These are phyloP conservation scores for Eremophila alpestris DNA, from an alignment of 2,797 vertebrate genomes.

Conservation along the genomic window DNA sequence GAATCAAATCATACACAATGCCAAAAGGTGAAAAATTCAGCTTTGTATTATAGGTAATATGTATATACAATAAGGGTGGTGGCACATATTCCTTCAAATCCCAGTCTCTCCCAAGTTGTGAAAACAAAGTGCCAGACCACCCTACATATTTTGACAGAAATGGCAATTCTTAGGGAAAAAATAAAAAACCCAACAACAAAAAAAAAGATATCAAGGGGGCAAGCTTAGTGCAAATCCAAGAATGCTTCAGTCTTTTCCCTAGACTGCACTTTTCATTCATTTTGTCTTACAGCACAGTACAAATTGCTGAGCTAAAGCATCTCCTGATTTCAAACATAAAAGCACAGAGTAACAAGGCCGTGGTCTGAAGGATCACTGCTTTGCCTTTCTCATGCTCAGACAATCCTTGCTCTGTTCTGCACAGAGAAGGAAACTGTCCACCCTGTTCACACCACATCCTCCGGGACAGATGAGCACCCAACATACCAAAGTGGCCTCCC, in stretches of 20 bases:
- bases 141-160: not conserved
- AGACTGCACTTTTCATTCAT: not conserved
- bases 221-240: not conserved
- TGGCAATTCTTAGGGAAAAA: not conserved
- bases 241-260: slow-evolving; percentile 4
- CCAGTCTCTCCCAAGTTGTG: not conserved
- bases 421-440: slow-evolving; percentile 27
- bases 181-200: not conserved
- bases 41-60: rapidly evolving
- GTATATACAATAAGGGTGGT: not conserved
- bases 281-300: slow-evolving; percentile 14
- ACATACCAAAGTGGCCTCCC: not conserved
- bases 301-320: slow-evolving; percentile 25
- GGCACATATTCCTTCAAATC: not conserved
- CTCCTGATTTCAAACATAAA: slow-evolving; percentile 7
- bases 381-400: slow-evolving; percentile 8
- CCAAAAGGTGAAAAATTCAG: not conserved
- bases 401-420: slow-evolving; percentile 48
- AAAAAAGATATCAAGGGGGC: not conserved
- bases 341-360: not conserved
- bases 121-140: not conserved
- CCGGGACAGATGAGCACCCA: slow-evolving; percentile 28
- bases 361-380: slow-evolving; percentile 40
- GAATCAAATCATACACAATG: not conserved
- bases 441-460: slow-evolving; percentile 39